phyloP scores from a whole-genome alignment of 2,888 invertebrate species.

The Pogonocherus hispidulus region DNA sequence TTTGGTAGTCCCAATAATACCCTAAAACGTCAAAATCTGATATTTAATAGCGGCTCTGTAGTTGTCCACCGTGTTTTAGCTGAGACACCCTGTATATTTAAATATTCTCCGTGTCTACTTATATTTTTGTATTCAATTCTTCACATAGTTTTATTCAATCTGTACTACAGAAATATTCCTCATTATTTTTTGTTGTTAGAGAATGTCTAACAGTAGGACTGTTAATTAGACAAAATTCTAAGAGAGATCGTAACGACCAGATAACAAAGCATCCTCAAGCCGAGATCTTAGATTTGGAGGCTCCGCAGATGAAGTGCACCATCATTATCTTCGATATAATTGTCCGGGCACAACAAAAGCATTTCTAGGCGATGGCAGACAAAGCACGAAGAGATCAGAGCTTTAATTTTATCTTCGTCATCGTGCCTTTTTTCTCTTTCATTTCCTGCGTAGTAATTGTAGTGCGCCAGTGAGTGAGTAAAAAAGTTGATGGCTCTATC shows the following conservation, averaged over 20 bases:
- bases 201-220: slow-evolving; percentile 1
- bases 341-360: slow-evolving; percentile 45
- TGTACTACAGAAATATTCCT: no score
- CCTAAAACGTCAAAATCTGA: no score
- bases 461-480: slow-evolving; percentile 36
- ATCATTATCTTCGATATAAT: slow-evolving; percentile 47
- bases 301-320: slow-evolving; percentile 41
- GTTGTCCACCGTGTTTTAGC: no score
- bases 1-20: no score
- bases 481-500: slow-evolving; percentile 55
- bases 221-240: slow-evolving; percentile 21
- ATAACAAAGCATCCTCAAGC: slow-evolving; percentile 11
- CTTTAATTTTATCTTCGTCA: slow-evolving; percentile 28
- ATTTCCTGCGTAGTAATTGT: slow-evolving; percentile 34
- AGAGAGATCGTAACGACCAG: background rate
- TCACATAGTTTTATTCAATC: no score
- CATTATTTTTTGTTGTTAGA: background rate
- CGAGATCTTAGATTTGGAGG: slow-evolving; percentile 37
- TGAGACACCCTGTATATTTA: no score
- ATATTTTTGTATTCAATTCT: no score
- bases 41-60: no score
- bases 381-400: slow-evolving; percentile 38
- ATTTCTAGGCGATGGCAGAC: slow-evolving; percentile 44
- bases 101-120: no score
- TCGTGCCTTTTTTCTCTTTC: slow-evolving; percentile 33